Base-by-base conservation (phyloP, 2,113 vertebrate species). In the Urocolius indicus region DNA sequence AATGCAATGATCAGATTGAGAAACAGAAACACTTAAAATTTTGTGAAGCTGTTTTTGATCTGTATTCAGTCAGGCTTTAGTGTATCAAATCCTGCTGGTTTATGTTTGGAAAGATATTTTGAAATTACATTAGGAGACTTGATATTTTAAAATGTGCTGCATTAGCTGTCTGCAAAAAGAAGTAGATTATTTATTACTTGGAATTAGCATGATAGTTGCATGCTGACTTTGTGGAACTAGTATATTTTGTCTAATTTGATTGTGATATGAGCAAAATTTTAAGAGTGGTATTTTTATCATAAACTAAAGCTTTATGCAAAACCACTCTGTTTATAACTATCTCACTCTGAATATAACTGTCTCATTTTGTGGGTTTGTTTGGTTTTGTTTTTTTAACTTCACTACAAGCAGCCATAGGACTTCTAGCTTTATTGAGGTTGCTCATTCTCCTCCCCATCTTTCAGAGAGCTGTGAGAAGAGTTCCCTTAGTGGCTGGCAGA, bases 401-500 rank as follows among this genome's bases (percentile, higher is more conserved):
- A 12, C 73, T 72, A 32, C 43, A 94, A 76, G 32, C 20, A 89
- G 17, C 27, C 41, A 51, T 16, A 30, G 24, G 38, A 49, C 32
- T 91, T 82, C 14, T 23, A 71, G 32, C 26, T 62, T 43, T n/a
- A 51, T 17, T 79, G 51, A 22, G 34, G 20, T 73, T 73, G 13
- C 19, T 87, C 29, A n/a, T 79, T 85, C 19, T 86, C 24, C 30
- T 59, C 15, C 36, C 12, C 12, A 72, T 85, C 23, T 90, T 97
- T 71, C 84, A 90, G 97, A 92, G 65, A 54, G 2, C 14, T 55
- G 12, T 89, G 85, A 94, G 17, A 82, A 80, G 83, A 97, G 48
- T 87, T 34, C 72, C n/a, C 83, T 94, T 51, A 91, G 94, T 78
- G 79, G 46, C 2, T 98, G 98, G 97, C 96, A 87, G 46, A 95